phyloP scores from a whole-genome alignment of 2,888 invertebrate genomes.

The Ecliptopera silaceata region DNA sequence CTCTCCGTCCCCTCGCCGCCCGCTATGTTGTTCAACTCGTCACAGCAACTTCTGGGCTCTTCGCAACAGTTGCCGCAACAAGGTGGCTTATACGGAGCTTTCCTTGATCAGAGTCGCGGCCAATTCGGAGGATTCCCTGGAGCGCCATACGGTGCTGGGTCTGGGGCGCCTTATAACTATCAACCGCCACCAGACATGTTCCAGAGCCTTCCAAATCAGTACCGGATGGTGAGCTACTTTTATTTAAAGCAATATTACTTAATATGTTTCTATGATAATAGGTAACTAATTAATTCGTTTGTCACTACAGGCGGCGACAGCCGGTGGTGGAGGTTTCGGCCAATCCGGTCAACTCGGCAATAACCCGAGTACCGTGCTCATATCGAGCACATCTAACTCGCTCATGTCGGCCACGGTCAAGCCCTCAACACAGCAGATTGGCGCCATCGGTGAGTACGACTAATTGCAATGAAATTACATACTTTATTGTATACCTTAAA shows the following conservation, averaged over 20 bases:
- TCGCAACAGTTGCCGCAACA: conserved; percentile 86
- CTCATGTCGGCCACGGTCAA: conserved; percentile 95
- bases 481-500: no score
- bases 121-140: conserved; percentile 92
- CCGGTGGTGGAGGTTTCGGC: conserved; percentile 86
- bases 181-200: conserved; percentile 86
- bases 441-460: conserved; percentile 90
- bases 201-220: conserved; percentile 76
- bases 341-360: conserved; percentile 91
- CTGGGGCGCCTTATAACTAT: conserved; percentile 89
- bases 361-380: conserved; percentile 94
- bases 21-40: conserved; percentile 91
- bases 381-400: conserved; percentile 93
- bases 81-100: conserved; percentile 91
- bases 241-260: conserved; percentile 9
- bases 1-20: conserved; percentile 95
- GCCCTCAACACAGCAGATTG: conserved; percentile 90
- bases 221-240: conserved; percentile 67
- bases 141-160: conserved; percentile 86
- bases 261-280: neutral
- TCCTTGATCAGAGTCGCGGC: conserved; percentile 89
- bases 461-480: no score
- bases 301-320: conserved; percentile 68
- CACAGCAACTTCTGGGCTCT: conserved; percentile 82
- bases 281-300: neutral